Conservation (phyloP, 2,888 invertebrate species). For the Cheiracanthium punctorium region DNA sequence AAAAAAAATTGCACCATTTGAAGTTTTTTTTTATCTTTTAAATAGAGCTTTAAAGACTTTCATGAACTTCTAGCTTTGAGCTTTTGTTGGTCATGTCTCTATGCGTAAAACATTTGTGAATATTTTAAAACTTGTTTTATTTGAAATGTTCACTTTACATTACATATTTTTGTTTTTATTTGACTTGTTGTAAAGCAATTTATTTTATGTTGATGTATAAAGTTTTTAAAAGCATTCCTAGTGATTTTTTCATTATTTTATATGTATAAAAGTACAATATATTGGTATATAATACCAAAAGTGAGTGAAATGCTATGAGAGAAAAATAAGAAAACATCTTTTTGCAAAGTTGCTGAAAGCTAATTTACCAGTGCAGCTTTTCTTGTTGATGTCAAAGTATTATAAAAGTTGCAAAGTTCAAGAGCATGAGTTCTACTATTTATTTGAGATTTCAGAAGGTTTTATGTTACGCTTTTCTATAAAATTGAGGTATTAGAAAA, state of each 20-base stretch:
- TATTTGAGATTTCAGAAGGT: too few species aligned
- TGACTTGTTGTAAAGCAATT: slow-evolving; percentile 45
- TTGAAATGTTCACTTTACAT: not conserved
- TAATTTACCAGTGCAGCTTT: too few species aligned
- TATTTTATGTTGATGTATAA: slow-evolving; percentile 47
- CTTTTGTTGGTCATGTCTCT: not conserved
- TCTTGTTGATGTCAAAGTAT: too few species aligned
- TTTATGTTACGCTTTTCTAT: too few species aligned
- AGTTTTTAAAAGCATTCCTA: slow-evolving; percentile 36
- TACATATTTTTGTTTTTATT: not conserved
- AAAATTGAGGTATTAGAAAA: too few species aligned
- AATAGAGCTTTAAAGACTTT: not conserved
- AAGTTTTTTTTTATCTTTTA: too few species aligned
- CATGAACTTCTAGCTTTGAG: not conserved
- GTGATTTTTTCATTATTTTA: slow-evolving; percentile 3
- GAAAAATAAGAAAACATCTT: too few species aligned
- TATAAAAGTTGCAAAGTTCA: too few species aligned
- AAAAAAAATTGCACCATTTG: too few species aligned
- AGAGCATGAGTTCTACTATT: too few species aligned
- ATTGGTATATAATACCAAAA: not conserved
- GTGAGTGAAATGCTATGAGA: not conserved
- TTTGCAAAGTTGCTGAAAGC: not conserved
- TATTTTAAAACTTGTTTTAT: slow-evolving; percentile 10
- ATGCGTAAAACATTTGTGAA: not conserved
- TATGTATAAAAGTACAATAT: not conserved